Conservation (phyloP, 1,140 invertebrate genomes). For the Alviniconcha marisindica region DNA sequence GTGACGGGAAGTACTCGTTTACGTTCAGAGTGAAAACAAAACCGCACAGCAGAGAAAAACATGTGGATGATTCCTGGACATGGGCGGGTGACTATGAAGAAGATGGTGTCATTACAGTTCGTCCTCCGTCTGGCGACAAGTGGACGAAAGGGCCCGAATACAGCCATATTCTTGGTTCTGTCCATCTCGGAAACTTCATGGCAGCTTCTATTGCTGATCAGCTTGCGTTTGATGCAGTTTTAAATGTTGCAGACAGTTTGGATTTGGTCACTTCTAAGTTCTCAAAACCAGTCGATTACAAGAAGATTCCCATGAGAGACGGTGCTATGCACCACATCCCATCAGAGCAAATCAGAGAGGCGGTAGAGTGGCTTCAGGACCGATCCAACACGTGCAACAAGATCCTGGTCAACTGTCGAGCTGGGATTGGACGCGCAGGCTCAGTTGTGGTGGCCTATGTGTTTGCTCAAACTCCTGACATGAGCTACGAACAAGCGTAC, state of each 20-base stretch:
- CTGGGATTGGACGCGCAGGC: constrained; percentile 52
- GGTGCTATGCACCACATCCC: constrained; percentile 36
- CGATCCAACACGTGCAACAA: constrained; percentile 34
- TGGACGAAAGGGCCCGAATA: constrained; percentile 47
- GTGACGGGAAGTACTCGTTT: constrained; percentile 40
- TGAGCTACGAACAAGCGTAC: constrained; percentile 48
- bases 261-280: constrained; percentile 42
- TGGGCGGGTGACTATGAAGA: constrained; percentile 35
- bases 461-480: constrained; percentile 42
- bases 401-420: constrained; percentile 49
- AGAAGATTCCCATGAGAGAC: constrained; percentile 44
- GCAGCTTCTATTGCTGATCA: constrained; percentile 47
- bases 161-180: constrained; percentile 6
- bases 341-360: constrained; percentile 33
- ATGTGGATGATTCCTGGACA: constrained; percentile 34
- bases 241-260: constrained; percentile 51
- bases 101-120: constrained; percentile 39
- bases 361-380: constrained; percentile 47
- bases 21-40: constrained; percentile 36
- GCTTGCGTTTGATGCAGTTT: constrained; percentile 47
- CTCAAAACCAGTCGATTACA: constrained; percentile 42
- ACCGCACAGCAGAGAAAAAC: not conserved
- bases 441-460: constrained; percentile 52
- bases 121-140: constrained; percentile 33
- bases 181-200: constrained; percentile 57